phyloP scores from a whole-genome alignment of 2,113 vertebrate genomes.

The Nicator chloris region DNA sequence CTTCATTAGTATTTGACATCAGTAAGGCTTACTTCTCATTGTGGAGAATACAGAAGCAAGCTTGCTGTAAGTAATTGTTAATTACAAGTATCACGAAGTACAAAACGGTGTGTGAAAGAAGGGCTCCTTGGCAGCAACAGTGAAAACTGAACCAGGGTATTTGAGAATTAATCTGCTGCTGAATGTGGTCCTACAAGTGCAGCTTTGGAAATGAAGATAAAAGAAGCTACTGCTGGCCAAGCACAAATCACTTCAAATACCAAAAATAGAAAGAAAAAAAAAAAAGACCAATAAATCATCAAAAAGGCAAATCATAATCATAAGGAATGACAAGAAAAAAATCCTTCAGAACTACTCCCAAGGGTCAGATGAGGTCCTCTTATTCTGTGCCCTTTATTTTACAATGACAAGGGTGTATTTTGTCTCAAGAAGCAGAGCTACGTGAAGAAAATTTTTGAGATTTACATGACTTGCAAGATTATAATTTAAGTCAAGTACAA shows the following conservation, averaged over 20 bases:
- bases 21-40: background rate
- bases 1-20: background rate
- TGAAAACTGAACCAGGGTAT: slow-evolving; percentile 85
- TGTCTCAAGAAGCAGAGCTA: background rate
- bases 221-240: slow-evolving; percentile 56
- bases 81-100: slow-evolving; percentile 50
- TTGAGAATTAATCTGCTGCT: slow-evolving; percentile 83
- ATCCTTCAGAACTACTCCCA: slow-evolving; percentile 8
- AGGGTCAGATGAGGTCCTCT: slow-evolving; percentile 22
- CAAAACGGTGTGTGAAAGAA: slow-evolving; percentile 43
- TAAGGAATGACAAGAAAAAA: slow-evolving; percentile 43
- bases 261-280: background rate
- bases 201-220: slow-evolving; percentile 80
- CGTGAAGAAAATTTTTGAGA: slow-evolving; percentile 51
- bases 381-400: background rate
- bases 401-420: background rate
- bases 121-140: slow-evolving; percentile 74
- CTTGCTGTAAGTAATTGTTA: slow-evolving; percentile 25
- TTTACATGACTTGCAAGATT: slow-evolving; percentile 57
- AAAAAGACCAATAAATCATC: background rate
- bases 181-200: slow-evolving; percentile 82
- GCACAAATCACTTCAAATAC: background rate
- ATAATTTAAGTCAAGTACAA: slow-evolving; percentile 64
- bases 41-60: background rate
- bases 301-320: slow-evolving; percentile 55